Base-by-base conservation (phyloP, 2,113 vertebrate genomes). In the Poecile atricapillus region DNA sequence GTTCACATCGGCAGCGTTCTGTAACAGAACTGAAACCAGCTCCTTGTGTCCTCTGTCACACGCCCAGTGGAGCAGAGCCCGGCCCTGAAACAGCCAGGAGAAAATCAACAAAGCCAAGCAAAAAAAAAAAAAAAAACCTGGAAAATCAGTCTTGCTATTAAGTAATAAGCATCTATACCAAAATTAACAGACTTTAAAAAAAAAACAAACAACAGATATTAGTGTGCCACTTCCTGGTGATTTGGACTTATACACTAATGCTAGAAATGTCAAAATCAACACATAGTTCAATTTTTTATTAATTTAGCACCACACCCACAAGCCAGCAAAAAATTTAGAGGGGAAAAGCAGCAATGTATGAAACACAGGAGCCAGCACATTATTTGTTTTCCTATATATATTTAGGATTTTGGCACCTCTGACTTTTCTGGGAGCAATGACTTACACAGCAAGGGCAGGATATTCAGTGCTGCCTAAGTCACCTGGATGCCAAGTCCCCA, bases 11-110 rank as follows among this genome's bases (percentile, higher is more conserved):
- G 99, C 99, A 91, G 98, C 98, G 16, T 98, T 97, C 49, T 99
- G 98, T 35, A 99, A 97, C 80, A 99, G 97, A 39, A 99, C 94
- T n/a, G 98, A 98, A 84, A 99, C 99, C 93, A 99, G 97, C 52
- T 99, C 99, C 95, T 99, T 99, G 96, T 99, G 99, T 94, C 99
- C 99, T 97, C 99, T 97, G 94, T 99, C 99, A 74, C 99, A 99
- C 0, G 99, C 98, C 99, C 99, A 99, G 89, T 99, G 99, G 60
- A 99, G 98, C 41, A 99, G 98, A 67, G 98, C 98, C 89, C 99
- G 98, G 30, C 99, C 99, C 99, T 99, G 95, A 53, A 98, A 93
- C 46, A 89, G 75, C 58, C 92, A 94, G 75, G 60, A 50, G 46
- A 83, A 92, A 93, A 81, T 74, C 87, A 84, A 93, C 30, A 65